A percentile compares a stretch with the other conserved stretches of the same genome.
Evolutionary conservation across 2,888 invertebrate species (phyloP).

Genomic region (Nipponacmea schrenckii): DNA sequence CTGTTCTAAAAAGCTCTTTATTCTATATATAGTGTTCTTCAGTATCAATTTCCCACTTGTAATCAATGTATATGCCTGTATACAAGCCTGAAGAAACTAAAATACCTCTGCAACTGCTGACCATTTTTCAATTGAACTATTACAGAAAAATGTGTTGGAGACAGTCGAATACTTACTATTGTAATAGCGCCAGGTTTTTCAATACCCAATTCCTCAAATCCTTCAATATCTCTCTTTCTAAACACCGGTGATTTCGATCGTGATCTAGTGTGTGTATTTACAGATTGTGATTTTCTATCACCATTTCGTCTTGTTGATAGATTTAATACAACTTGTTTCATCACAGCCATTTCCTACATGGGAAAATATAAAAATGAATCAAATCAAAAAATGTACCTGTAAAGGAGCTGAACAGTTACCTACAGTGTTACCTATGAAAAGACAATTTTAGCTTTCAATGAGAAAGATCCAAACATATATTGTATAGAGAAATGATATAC

Average conservation of each 20-base stretch:
- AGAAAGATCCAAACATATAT: no score
- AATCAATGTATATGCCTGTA: no score
- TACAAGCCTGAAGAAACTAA: no score
- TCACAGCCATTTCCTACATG: slow-evolving; percentile 63
- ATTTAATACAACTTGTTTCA: slow-evolving; percentile 63
- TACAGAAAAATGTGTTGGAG: no score
- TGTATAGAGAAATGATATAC: no score
- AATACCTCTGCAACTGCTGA: no score
- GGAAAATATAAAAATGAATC: background rate
- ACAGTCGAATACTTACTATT: slow-evolving; percentile 36
- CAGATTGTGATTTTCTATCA: slow-evolving; percentile 33
- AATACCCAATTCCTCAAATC: slow-evolving; percentile 47
- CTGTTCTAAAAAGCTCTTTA: background rate
- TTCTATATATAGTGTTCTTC: background rate
- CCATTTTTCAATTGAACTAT: no score
- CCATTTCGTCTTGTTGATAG: slow-evolving; percentile 50
- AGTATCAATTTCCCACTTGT: background rate
- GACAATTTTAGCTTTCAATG: no score
- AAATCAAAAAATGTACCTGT: background rate
- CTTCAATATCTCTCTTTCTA: slow-evolving; percentile 37
- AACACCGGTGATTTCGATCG: slow-evolving; percentile 47
- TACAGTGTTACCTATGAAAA: no score
- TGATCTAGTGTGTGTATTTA: slow-evolving; percentile 25
- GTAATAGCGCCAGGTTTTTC: slow-evolving; percentile 54
- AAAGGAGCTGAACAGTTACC: background rate